Base-by-base conservation (phyloP, 1,140 invertebrate species). In the Luehdorfia chinensis region DNA sequence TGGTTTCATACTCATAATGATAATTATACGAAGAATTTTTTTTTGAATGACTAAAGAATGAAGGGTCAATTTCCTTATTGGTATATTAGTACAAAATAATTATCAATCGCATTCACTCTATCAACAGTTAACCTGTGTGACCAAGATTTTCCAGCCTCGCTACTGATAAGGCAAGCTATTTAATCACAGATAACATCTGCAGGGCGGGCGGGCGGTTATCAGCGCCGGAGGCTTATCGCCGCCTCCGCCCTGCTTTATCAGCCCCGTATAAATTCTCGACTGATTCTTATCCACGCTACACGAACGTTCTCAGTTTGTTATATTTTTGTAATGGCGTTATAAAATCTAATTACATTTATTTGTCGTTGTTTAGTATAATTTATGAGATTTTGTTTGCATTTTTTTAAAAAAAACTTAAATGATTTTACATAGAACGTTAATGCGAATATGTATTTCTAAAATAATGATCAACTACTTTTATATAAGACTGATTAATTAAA, bases 101-200 rank as follows among this genome's bases (percentile, higher is more conserved):
- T n/a, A n/a, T n/a, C n/a, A n/a, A n/a, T n/a, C n/a, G n/a, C 25
- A 43, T 16, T 21, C 14, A 30, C 4, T 41, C 23, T 25, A 39
- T 41, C 8, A 34, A 37, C 12, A 2, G 2, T 23, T 66, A 61
- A 47, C 66, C 73, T 76, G 47, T n/a, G n/a, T 37, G 30, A 25
- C 32, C 47, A 51, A 66, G 63, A 75, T 67, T 59, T 57, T 55
- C 55, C 25, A 47, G 55, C 48, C 57, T 51, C 48, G 54, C 30
- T 34, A 36, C 56, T 66, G 75, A 76, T 79, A 76, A 71, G 44
- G 64, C 59, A 53, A 50, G 70, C 75, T 76, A 68, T 79, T 77
- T 77, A 75, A 79, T 79, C 76, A 79, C 61, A 74, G 68, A 75
- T 75, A 68, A 33, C 48, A 75, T 75, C 67, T 45, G 56, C 18